A percentile compares a stretch with the other conserved stretches of the same genome.
phyloP scores from a whole-genome alignment of 2,113 vertebrate genomes.

The Eidolon helvum region DNA sequence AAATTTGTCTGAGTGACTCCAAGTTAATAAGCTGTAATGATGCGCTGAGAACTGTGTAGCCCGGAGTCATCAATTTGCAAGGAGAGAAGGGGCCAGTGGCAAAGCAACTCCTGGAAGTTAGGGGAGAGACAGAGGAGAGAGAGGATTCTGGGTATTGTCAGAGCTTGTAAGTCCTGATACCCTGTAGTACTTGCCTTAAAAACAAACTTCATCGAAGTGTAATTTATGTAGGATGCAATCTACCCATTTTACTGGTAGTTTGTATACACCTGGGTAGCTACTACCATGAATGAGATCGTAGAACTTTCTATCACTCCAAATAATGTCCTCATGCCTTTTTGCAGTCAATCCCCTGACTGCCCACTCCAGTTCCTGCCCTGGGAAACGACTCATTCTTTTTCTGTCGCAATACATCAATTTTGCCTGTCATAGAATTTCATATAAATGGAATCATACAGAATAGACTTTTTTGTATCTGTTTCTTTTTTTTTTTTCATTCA shows the following conservation, averaged over 20 bases:
- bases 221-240: accelerated
- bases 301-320: neutral
- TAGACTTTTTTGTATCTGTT: neutral
- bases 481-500: neutral
- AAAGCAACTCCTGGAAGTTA: neutral
- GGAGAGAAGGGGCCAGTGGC: neutral
- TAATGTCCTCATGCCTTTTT: accelerated
- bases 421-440: neutral
- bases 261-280: neutral
- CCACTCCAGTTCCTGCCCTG: neutral
- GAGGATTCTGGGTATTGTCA: neutral
- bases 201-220: neutral
- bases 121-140: accelerated
- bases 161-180: neutral
- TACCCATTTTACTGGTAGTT: neutral
- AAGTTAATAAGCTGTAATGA: neutral
- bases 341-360: no score
- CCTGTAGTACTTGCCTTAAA: neutral
- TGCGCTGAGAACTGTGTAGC: accelerated
- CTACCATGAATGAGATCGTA: accelerated
- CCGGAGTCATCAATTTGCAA: neutral
- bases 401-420: neutral
- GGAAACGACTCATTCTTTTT: neutral
- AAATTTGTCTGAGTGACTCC: neutral
- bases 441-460: neutral